phyloP scores from a whole-genome alignment of 2,888 invertebrate species.

The Lithophane ornitopus region DNA sequence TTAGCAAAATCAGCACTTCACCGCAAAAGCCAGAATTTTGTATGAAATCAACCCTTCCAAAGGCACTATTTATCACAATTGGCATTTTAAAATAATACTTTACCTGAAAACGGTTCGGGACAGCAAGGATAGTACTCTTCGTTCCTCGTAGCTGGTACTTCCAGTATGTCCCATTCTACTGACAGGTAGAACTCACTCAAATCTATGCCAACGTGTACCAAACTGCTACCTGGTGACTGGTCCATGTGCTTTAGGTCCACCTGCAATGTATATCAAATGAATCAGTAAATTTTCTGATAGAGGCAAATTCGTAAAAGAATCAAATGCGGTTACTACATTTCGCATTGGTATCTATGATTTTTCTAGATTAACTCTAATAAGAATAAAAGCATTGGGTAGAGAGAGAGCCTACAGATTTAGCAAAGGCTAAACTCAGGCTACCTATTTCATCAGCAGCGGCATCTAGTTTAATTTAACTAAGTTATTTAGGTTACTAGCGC shows the following conservation, averaged over 20 bases:
- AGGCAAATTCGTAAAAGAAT: not conserved
- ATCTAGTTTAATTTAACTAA: not conserved
- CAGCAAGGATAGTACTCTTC: constrained; percentile 98
- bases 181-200: constrained; percentile 98
- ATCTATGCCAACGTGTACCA: constrained; percentile 97
- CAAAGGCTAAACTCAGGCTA: not conserved
- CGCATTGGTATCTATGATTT: not conserved
- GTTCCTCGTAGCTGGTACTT: constrained; percentile 97
- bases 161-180: constrained; percentile 99
- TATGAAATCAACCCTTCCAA: not conserved
- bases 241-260: constrained; percentile 97
- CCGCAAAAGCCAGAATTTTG: not conserved
- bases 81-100: not conserved
- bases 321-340: not conserved
- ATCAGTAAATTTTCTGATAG: not conserved
- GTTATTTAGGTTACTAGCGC: not conserved
- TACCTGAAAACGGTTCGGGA: constrained; percentile 96
- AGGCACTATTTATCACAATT: not conserved
- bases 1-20: not conserved
- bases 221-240: constrained; percentile 95
- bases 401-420: not conserved
- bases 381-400: not conserved
- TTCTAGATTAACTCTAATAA: not conserved
- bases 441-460: not conserved
- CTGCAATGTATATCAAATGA: constrained; percentile 80